Evolutionary conservation across 1,140 invertebrate genomes (phyloP).

Genomic region (Drosophila grimshawi): DNA sequence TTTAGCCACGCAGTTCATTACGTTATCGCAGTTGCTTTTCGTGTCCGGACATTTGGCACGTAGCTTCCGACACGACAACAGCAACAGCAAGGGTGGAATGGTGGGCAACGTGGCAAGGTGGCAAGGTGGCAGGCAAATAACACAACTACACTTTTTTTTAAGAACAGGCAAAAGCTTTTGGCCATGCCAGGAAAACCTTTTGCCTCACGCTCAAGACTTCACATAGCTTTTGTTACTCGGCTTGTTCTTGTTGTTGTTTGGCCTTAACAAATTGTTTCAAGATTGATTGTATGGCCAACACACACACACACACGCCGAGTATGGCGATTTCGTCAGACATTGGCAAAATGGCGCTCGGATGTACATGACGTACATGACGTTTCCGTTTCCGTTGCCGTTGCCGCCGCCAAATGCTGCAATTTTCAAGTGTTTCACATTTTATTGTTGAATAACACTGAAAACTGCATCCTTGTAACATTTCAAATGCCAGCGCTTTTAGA

Average conservation of each 20-base stretch:
- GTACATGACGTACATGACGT: slow-evolving; percentile 76
- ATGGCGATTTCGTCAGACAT: slow-evolving; percentile 45
- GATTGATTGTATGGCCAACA: slow-evolving; percentile 75
- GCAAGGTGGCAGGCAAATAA: slow-evolving; percentile 14
- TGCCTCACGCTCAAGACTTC: slow-evolving; percentile 47
- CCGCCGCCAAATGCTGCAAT: slow-evolving; percentile 27
- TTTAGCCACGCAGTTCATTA: slow-evolving; percentile 65
- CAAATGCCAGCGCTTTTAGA: slow-evolving; percentile 33
- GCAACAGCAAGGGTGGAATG: background rate
- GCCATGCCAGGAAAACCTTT: slow-evolving; percentile 40
- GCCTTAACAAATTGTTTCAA: slow-evolving; percentile 66
- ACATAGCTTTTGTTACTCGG: slow-evolving; percentile 10
- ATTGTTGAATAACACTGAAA: slow-evolving; percentile 28
- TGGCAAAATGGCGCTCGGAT: slow-evolving; percentile 60
- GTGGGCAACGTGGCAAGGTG: background rate
- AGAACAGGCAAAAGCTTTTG: slow-evolving; percentile 61
- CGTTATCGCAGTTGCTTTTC: slow-evolving; percentile 74
- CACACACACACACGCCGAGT: slow-evolving; percentile 28
- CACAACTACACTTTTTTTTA: slow-evolving; percentile 45
- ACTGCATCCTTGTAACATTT: slow-evolving; percentile 10
- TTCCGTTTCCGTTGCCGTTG: slow-evolving; percentile 74
- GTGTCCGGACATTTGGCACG: slow-evolving; percentile 74
- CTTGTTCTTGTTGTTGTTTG: slow-evolving; percentile 42
- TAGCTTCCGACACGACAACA: slow-evolving; percentile 75
- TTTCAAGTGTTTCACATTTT: slow-evolving; percentile 53